phyloP scores from a whole-genome alignment of 1,140 invertebrate genomes.

The Wiebesia pumilae region DNA sequence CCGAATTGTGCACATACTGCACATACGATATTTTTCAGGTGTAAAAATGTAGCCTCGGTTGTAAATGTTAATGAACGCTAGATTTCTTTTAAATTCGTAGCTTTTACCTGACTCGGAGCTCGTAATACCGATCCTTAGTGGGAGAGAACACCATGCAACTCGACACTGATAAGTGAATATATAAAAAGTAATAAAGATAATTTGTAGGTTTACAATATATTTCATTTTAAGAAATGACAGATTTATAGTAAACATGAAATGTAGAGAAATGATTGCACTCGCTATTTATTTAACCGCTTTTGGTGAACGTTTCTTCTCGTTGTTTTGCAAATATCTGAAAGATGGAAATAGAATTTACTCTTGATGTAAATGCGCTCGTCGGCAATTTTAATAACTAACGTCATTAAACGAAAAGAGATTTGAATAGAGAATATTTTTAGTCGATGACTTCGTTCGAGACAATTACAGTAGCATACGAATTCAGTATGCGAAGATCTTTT shows the following conservation, averaged over 20 bases:
- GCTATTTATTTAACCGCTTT: no score
- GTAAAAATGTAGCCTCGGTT: background rate
- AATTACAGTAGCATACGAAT: background rate
- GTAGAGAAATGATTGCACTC: no score
- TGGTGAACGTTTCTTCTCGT: no score
- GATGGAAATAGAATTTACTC: background rate
- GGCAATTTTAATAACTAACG: background rate
- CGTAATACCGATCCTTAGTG: background rate
- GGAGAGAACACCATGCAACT: background rate
- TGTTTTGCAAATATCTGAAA: background rate
- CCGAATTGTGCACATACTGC: no score
- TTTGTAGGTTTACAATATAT: no score
- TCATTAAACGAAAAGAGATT: background rate
- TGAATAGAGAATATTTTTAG: background rate
- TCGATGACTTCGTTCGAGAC: background rate
- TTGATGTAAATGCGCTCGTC: background rate
- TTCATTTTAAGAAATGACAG: no score
- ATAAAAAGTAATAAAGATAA: no score
- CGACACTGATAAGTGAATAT: background rate
- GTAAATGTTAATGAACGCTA: background rate
- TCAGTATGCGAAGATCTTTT: background rate
- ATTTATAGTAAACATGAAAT: no score
- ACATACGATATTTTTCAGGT: background rate
- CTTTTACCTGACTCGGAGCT: background rate
- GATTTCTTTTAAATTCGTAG: background rate